These are phyloP conservation scores for Siphamia tubifer DNA, from an alignment of 2,113 vertebrate species.

Conservation along the genomic window DNA sequence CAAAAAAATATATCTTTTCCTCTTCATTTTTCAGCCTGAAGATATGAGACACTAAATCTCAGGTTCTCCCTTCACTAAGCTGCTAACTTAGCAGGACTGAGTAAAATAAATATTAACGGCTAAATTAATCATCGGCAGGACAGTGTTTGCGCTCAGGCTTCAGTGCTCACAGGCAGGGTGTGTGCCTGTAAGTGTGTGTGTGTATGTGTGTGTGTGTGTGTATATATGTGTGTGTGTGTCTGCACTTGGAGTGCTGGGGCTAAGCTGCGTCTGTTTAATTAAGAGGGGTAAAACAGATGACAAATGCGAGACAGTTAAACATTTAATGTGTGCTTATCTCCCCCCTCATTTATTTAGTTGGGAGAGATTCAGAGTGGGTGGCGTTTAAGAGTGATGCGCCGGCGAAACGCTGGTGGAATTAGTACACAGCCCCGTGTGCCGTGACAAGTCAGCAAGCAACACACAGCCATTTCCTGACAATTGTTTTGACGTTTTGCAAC, in stretches of 20 bases:
- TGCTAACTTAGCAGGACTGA: constrained; percentile 56
- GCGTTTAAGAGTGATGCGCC: constrained; percentile 66
- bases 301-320: constrained; percentile 82
- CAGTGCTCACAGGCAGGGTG: constrained; percentile 58
- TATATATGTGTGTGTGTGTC: constrained; percentile 31
- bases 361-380: constrained; percentile 72
- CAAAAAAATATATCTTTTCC: not conserved
- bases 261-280: constrained; percentile 80
- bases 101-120: constrained; percentile 79
- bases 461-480: constrained; percentile 67
- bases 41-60: constrained; percentile 36
- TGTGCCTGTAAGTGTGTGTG: too few species aligned
- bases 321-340: constrained; percentile 80
- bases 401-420: constrained; percentile 47
- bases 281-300: constrained; percentile 81
- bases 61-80: constrained; percentile 58
- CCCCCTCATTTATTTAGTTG: constrained; percentile 77
- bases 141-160: constrained; percentile 70
- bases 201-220: too few species aligned
- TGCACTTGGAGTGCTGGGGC: constrained; percentile 58
- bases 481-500: constrained; percentile 69
- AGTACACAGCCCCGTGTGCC: constrained; percentile 44
- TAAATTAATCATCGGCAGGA: constrained; percentile 75
- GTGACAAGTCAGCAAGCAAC: constrained; percentile 65
- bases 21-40: constrained; percentile 10